Conservation (phyloP, 1,140 invertebrate genomes). For the Oreohelix idahoensis region DNA sequence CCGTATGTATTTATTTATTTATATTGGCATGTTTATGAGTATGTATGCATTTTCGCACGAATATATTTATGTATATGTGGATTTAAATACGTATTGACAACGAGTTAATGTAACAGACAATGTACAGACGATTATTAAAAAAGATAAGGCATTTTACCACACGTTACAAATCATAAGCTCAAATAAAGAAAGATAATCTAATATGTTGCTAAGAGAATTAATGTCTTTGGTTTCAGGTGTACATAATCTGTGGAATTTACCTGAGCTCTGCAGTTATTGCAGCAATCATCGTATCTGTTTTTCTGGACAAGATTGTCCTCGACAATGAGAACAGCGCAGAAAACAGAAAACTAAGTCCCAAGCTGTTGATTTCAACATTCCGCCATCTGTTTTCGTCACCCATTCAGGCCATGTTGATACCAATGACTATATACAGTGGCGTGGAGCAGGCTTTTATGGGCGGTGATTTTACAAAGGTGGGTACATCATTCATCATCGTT, state of each 20-base stretch:
- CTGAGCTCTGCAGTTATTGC: constrained; percentile 88
- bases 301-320: constrained; percentile 81
- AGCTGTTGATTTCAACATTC: constrained; percentile 88
- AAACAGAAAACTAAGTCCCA: constrained; percentile 69
- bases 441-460: constrained; percentile 97
- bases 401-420: constrained; percentile 90
- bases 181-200: too few relatives aligned
- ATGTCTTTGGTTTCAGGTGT: constrained; percentile 56
- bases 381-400: constrained; percentile 85
- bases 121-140: too few relatives aligned
- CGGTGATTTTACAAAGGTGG: constrained; percentile 92
- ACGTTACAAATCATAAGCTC: too few relatives aligned
- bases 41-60: too few relatives aligned
- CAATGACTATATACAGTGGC: constrained; percentile 95
- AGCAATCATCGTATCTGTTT: constrained; percentile 86
- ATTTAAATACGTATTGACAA: too few relatives aligned
- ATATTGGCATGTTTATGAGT: too few relatives aligned
- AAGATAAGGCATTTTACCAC: too few relatives aligned
- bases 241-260: constrained; percentile 89
- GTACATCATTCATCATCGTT: too few relatives aligned
- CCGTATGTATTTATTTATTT: too few relatives aligned
- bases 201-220: too few relatives aligned
- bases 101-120: too few relatives aligned
- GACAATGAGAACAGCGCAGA: constrained; percentile 55
- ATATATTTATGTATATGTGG: too few relatives aligned